Base-by-base conservation (phyloP, 1,140 invertebrate genomes). In the Psilanteris sp. region DNA sequence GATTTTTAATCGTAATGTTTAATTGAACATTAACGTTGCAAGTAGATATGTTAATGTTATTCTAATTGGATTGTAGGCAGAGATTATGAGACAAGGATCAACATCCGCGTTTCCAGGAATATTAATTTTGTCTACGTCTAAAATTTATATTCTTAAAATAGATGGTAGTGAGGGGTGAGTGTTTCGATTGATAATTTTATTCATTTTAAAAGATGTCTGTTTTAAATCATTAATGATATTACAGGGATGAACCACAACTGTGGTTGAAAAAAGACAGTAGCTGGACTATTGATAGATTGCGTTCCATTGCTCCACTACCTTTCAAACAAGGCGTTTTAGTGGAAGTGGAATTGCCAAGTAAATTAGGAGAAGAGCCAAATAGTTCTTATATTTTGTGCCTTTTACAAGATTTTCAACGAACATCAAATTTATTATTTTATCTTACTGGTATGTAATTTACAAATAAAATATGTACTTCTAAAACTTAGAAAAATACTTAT, bases 141-240 rank as follows among this genome's bases (percentile, higher is more conserved):
- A 90, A 62, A 81, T 90, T 44, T 91, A 91, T 46, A 36, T 91
- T 5, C 87, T 91, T 48, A 89, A 87, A 74, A 87, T 89, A 2
- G 85, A 79, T 67, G 88, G 87, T 5, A 44, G 66, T 5, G 88
- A 90, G 74, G 87, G 34, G 50, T 50, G 16, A 18, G 27, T 18
- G 2, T 16, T 10, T 43, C 1, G 13, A 13, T 26, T 8, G 26
- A 13, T 43, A 2, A 24, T 43, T 13, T 18, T n/a, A n/a, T n/a
- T n/a, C n/a, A n/a, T n/a, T n/a, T n/a, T n/a, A n/a, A n/a, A n/a
- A n/a, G n/a, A n/a, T n/a, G n/a, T n/a, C n/a, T n/a, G n/a, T n/a
- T n/a, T n/a, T n/a, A n/a, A n/a, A n/a, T n/a, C n/a, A n/a, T n/a
- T 4, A 4, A 22, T 43, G 6, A 20, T 11, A 29, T 32, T 50